Percentiles rank a stretch among this genome's conserved stretches.
phyloP scores from a whole-genome alignment of 2,113 vertebrate genomes.

The Lophochroa leadbeateri region DNA sequence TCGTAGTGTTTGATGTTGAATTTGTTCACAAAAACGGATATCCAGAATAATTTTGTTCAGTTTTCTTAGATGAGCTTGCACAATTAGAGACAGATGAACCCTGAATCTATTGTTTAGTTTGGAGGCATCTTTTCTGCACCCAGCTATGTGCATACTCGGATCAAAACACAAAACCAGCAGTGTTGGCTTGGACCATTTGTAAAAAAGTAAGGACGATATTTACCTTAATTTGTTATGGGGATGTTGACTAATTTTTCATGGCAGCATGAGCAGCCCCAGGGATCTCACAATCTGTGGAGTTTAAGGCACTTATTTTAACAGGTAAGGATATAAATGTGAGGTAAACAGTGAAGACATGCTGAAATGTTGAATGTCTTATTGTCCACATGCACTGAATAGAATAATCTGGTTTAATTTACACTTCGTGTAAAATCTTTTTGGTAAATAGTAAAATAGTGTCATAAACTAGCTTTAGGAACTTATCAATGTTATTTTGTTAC shows the following conservation, averaged over 20 bases:
- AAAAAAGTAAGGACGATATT: background rate
- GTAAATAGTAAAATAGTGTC: background rate
- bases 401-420: background rate
- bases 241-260: background rate
- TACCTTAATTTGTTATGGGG: background rate
- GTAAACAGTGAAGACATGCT: background rate
- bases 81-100: background rate
- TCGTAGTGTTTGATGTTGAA: background rate
- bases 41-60: background rate
- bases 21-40: background rate
- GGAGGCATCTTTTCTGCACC: background rate
- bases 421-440: background rate
- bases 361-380: background rate
- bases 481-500: background rate
- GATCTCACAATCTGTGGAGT: background rate
- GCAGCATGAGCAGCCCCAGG: too few species aligned
- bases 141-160: background rate
- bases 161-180: background rate
- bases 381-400: background rate
- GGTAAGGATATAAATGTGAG: background rate
- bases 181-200: background rate
- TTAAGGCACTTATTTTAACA: background rate
- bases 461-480: background rate
- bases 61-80: background rate
- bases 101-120: background rate